Percentiles rank a stretch among this genome's conserved stretches.
phyloP scores from a whole-genome alignment of 2,113 vertebrate genomes.

The Ciconia maguari region DNA sequence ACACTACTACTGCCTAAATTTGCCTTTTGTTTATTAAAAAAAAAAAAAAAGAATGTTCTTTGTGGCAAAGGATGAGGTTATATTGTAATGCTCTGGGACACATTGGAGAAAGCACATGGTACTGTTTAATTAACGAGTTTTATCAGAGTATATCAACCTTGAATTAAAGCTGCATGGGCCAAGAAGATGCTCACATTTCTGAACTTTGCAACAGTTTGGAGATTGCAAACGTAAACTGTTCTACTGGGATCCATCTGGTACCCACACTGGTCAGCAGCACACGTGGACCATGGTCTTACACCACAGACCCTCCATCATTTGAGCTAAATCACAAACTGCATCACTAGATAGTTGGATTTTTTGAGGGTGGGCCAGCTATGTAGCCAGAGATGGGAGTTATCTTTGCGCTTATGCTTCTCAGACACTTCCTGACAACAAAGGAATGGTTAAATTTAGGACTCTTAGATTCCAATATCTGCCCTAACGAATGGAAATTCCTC shows the following conservation, averaged over 20 bases:
- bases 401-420: neutral
- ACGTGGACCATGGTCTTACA: neutral
- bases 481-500: constrained; percentile 36
- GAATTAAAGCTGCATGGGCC: neutral
- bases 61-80: neutral
- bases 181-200: neutral
- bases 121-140: neutral
- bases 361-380: neutral
- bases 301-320: neutral
- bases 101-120: neutral
- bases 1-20: neutral
- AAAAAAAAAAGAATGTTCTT: neutral
- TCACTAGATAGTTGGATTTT: neutral
- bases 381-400: neutral
- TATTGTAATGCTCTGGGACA: neutral
- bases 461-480: constrained; percentile 30
- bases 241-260: neutral
- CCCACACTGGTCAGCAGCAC: neutral
- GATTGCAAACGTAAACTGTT: neutral
- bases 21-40: neutral
- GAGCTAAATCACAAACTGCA: neutral
- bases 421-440: neutral
- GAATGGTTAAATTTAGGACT: neutral
- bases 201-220: neutral
- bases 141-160: neutral